Evolutionary conservation across 2,797 vertebrate species (phyloP).

Genomic region (Mus caroli): DNA sequence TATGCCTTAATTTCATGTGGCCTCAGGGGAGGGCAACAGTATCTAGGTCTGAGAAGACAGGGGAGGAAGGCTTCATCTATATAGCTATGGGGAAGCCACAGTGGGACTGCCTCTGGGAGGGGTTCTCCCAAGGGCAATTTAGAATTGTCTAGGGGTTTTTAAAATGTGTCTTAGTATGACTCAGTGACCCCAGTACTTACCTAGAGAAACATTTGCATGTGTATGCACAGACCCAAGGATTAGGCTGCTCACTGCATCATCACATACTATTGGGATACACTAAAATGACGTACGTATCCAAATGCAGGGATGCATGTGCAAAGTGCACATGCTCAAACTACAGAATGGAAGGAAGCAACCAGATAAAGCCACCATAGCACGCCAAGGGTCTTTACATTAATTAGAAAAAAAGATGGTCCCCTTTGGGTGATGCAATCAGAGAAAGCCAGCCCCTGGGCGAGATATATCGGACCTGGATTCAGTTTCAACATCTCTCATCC

Average conservation of each 20-base stretch:
- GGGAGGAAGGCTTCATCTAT: neutral
- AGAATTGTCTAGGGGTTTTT: neutral
- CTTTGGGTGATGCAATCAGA: neutral
- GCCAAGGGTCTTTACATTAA: neutral
- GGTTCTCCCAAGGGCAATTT: neutral
- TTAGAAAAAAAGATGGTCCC: neutral
- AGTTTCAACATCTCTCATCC: neutral
- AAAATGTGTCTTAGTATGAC: neutral
- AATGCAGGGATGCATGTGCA: neutral
- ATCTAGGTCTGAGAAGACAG: neutral
- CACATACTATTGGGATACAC: neutral
- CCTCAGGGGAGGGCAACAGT: neutral
- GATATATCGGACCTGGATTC: neutral
- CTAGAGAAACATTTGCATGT: neutral
- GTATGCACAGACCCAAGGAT: neutral
- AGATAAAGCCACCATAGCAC: neutral
- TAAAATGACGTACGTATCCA: neutral
- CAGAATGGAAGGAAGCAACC: neutral
- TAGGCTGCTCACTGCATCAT: neutral
- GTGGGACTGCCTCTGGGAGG: fast-evolving
- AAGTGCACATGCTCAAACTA: neutral
- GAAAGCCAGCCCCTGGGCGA: neutral
- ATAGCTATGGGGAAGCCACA: no score
- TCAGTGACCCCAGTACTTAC: neutral
- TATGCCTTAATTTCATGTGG: no score